These are phyloP conservation scores for Harpalus rubripes DNA, from an alignment of 2,888 invertebrate species.

Conservation along the genomic window DNA sequence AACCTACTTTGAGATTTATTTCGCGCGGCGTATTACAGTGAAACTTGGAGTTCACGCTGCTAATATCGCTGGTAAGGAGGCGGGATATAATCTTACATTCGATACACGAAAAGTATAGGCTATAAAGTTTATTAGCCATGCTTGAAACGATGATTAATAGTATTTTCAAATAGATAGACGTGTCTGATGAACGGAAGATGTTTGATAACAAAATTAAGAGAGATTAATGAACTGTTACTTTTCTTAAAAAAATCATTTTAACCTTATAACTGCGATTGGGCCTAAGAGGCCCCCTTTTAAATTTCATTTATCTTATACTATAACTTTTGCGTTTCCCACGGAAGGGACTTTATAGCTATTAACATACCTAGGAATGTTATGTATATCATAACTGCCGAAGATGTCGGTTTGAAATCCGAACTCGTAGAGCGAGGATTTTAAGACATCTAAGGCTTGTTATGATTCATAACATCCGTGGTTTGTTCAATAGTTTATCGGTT, in stretches of 20 bases:
- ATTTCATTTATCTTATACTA: too few species aligned
- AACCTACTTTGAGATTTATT: constrained; percentile 39
- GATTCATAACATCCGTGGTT: too few species aligned
- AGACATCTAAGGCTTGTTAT: too few species aligned
- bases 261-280: too few species aligned
- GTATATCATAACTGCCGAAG: too few species aligned
- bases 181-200: neutral
- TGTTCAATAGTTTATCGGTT: too few species aligned
- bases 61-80: constrained; percentile 10
- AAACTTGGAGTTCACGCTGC: constrained; percentile 30
- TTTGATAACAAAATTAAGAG: neutral
- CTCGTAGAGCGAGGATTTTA: too few species aligned
- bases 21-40: constrained; percentile 16
- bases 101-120: constrained; percentile 2
- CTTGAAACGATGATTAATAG: neutral
- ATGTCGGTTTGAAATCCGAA: too few species aligned
- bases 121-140: constrained; percentile 26
- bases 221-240: neutral
- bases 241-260: neutral
- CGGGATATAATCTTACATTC: constrained; percentile 30
- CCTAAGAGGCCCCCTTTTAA: too few species aligned
- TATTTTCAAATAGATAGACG: neutral
- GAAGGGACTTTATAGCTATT: too few species aligned
- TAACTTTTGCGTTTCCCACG: too few species aligned
- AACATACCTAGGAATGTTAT: too few species aligned